A percentile compares a stretch with the other conserved stretches of the same genome.
phyloP scores from a whole-genome alignment of 2,113 vertebrate genomes.

The Felis catus region DNA sequence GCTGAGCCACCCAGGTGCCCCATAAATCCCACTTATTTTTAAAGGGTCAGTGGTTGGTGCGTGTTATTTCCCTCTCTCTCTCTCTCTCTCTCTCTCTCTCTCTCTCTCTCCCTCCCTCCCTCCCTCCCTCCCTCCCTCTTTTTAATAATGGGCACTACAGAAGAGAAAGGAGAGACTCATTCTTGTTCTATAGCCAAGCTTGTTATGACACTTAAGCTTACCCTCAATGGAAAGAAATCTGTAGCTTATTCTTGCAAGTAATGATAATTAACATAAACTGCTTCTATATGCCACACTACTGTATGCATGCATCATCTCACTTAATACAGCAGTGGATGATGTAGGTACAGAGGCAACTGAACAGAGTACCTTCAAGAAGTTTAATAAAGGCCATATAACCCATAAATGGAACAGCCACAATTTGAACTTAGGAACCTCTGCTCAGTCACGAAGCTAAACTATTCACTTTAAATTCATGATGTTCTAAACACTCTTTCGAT shows the following conservation, averaged over 20 bases:
- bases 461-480: neutral
- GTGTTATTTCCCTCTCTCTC: neutral
- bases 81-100: neutral
- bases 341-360: neutral
- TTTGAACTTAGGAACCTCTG: neutral
- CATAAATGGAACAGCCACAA: neutral
- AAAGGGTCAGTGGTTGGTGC: neutral
- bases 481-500: neutral
- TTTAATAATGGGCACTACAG: neutral
- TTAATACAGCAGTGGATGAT: neutral
- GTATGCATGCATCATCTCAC: neutral
- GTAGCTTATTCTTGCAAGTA: neutral
- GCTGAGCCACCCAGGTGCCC: neutral
- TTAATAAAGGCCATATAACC: neutral
- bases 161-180: neutral
- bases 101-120: fast-evolving
- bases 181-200: neutral
- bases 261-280: neutral
- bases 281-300: neutral
- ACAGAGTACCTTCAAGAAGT: neutral
- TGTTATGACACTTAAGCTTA: neutral
- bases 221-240: neutral
- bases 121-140: neutral
- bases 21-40: neutral
- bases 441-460: neutral